Base-by-base conservation (phyloP, 2,113 vertebrate species). In the Heterotilapia buettikoferi region DNA sequence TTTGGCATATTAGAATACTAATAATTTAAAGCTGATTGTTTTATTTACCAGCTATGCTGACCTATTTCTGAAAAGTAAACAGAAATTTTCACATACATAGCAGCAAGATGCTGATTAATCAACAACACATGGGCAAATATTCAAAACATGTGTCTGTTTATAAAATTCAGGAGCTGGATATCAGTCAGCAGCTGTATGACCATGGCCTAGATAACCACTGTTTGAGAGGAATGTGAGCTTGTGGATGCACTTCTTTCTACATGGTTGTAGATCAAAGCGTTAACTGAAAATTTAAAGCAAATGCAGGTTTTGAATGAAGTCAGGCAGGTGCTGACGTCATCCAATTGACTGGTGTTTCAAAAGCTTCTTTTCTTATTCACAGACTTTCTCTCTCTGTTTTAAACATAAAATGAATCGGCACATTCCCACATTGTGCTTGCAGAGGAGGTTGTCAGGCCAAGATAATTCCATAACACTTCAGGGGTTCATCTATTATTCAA, bases 401-500 rank as follows among this genome's bases (percentile, higher is more conserved):
- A 73, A 86, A 86, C 12, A 79, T 26, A 5, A 91, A 88, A 61
- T 76, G 6, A 87, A 89, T 63, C 3, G 14, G 45, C 79, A 84
- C 84, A 88, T 89, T 90, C 79, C 66, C 83, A 78, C 80, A 83
- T 52, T 78, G 61, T 57, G 85, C 73, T 81, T 68, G 85, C 82
- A 87, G 84, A 87, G 80, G 57, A 87, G 86, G 82, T 81, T 84
- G 84, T 56, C 50, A 56, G 83, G 82, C 79, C 73, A 90, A 89
- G 83, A 92, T 86, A 90, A 89, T 88, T 91, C 85, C 18, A 52
- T 57, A 24, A 54, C 88, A 90, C 90, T 86, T 90, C 63, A 10
- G 89, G 92, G 90, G 52, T 88, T 89, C 82, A 93, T 94, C 80
- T 80, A 87, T 92, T 88, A 94, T 94, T 94, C 84, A 92, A 87